phyloP scores from a whole-genome alignment of 2,797 vertebrate genomes.

The Muscicapa comitata region DNA sequence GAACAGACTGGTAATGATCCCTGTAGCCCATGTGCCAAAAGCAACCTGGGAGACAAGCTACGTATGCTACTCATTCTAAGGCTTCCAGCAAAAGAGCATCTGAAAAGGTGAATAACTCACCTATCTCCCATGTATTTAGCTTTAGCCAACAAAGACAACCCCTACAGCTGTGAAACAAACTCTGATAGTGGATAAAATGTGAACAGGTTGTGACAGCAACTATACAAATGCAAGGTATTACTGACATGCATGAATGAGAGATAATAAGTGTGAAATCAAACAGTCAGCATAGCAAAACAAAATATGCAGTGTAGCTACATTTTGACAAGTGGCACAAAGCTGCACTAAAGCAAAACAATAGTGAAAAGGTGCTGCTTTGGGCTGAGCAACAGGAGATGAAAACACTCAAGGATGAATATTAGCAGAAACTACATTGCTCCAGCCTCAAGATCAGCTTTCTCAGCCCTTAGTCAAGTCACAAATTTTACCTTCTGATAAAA shows the following conservation, averaged over 20 bases:
- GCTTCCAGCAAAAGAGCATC: not conserved
- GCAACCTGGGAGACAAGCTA: not conserved
- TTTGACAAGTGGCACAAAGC: not conserved
- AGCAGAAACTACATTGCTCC: not conserved
- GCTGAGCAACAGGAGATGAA: not conserved
- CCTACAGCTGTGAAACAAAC: slow-evolving; percentile 10
- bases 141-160: not conserved
- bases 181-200: not conserved
- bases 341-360: not conserved
- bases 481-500: not conserved
- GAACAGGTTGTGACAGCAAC: slow-evolving; percentile 34
- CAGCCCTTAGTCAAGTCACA: not conserved
- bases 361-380: not conserved
- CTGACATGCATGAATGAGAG: not conserved
- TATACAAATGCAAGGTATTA: not conserved
- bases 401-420: not conserved
- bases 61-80: not conserved
- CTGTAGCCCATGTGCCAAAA: not conserved
- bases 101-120: not conserved
- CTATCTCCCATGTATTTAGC: not conserved
- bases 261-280: slow-evolving; percentile 11
- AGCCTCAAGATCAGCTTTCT: not conserved
- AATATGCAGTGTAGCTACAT: not conserved
- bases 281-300: not conserved
- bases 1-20: not conserved